A percentile compares a stretch with the other conserved stretches of the same genome.
These are phyloP conservation scores for Lepidurus couesii DNA, from an alignment of 1,140 invertebrate genomes.

Conservation along the genomic window DNA sequence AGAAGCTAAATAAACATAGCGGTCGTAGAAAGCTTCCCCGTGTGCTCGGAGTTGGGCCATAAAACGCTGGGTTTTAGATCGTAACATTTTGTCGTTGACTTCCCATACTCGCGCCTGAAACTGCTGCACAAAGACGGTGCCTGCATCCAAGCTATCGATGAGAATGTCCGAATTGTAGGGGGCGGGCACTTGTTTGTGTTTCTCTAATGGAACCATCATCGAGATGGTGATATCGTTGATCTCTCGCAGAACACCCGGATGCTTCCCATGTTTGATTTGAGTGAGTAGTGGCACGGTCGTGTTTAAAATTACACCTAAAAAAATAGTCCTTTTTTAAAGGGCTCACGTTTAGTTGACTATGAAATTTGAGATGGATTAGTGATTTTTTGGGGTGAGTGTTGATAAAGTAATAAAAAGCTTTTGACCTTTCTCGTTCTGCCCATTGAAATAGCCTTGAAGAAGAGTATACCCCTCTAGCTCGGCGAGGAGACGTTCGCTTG, in stretches of 20 bases:
- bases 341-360: neutral
- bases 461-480: slow-evolving; percentile 38
- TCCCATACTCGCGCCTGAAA: slow-evolving; percentile 41
- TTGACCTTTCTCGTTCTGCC: slow-evolving; percentile 38
- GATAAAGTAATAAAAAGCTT: neutral
- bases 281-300: slow-evolving; percentile 40
- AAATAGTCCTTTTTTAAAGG: neutral
- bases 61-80: slow-evolving; percentile 36
- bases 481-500: slow-evolving; percentile 39
- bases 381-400: neutral
- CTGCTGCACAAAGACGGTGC: slow-evolving; percentile 39
- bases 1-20: slow-evolving; percentile 41
- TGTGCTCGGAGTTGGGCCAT: slow-evolving; percentile 38
- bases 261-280: slow-evolving; percentile 38
- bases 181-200: slow-evolving; percentile 35
- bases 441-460: slow-evolving; percentile 39
- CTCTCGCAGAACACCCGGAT: slow-evolving; percentile 39
- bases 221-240: slow-evolving; percentile 40
- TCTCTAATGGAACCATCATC: slow-evolving; percentile 36
- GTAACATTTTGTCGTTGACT: slow-evolving; percentile 38
- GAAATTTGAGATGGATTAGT: neutral
- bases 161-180: slow-evolving; percentile 40
- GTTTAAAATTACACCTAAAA: slow-evolving; percentile 38
- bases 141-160: slow-evolving; percentile 38
- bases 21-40: slow-evolving; percentile 40